Conservation (phyloP, 2,113 vertebrate genomes). For the Callipepla californica region DNA sequence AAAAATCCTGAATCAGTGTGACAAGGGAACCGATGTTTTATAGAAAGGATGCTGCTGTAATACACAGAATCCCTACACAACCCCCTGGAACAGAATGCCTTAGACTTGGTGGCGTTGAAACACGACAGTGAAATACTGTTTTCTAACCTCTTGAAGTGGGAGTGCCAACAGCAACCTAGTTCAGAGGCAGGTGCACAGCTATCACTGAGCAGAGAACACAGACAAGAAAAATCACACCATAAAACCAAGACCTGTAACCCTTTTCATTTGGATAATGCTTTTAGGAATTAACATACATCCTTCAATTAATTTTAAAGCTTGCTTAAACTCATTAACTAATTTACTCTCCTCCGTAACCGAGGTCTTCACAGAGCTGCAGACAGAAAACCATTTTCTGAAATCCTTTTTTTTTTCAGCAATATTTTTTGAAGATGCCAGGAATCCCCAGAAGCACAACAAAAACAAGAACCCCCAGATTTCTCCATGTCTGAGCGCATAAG, state of each 20-base stretch:
- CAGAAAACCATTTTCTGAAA: neutral
- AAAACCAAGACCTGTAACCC: neutral
- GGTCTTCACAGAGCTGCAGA: neutral
- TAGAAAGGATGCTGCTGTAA: neutral
- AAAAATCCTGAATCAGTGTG: neutral
- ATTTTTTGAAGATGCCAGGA: neutral
- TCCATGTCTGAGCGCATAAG: neutral
- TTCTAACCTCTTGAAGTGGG: neutral
- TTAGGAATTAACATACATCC: neutral
- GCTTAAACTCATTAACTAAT: neutral
- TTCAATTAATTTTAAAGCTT: neutral
- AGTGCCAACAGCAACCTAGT: neutral
- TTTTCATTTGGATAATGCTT: neutral
- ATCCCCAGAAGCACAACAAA: neutral
- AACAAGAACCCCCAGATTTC: neutral
- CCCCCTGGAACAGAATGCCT: neutral
- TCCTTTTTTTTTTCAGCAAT: no score
- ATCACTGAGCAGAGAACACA: neutral
- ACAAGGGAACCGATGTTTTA: neutral
- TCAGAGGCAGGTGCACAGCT: neutral
- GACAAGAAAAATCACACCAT: neutral
- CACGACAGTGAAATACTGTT: neutral
- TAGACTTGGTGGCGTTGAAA: neutral
- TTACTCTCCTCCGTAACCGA: neutral
- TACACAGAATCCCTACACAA: neutral